Base-by-base conservation (phyloP, 1,140 invertebrate species). In the Conopomorpha cramerella region DNA sequence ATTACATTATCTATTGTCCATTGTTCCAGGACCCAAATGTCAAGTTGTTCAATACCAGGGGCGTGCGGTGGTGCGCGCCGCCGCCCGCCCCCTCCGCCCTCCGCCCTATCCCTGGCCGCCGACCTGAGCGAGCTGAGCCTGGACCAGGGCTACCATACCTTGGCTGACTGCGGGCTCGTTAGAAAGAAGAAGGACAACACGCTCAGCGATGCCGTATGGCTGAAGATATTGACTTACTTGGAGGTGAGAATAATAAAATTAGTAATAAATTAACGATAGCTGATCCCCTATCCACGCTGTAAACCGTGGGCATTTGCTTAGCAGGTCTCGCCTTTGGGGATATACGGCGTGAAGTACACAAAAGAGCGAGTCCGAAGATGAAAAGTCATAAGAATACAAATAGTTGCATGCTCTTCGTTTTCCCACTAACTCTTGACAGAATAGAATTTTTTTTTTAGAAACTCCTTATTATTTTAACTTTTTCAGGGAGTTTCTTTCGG, bases 101-200 rank as follows among this genome's bases (percentile, higher is more conserved):
- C 67, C 1, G 54, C 58, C 0, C 54, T 63, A 12, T 64, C 70
- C 10, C 53, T 74, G 1, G 58, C 66, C 11, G 67, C 66, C 1
- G 66, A 74, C 32, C 50, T 74, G 10, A 74, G 70, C 33, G 70
- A 74, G 45, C 83, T 86, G 16, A 86, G 81, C 44, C 60, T 87
- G 13, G 87, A 89, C 59, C 84, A 89, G 56, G 88, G 88, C 4
- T 90, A 90, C 63, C 87, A 89, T 46, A 90, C 88, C 1, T 64
- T 90, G 26, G 83, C 87, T 41, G 51, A 78, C 61, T 43, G 81
- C 65, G 66, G 66, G 7, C 66, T 62, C 8, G 66, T 64, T 1
- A 46, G 66, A 27, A 41, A 66, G 33, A 36, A 62, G 25, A 34
- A 59, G 15, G 64, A 71, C 36, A 61, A 63, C 27, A 62, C 51